Evolutionary conservation across 2,888 invertebrate genomes (phyloP).

Genomic region (Callyntrura guangdongensis): DNA sequence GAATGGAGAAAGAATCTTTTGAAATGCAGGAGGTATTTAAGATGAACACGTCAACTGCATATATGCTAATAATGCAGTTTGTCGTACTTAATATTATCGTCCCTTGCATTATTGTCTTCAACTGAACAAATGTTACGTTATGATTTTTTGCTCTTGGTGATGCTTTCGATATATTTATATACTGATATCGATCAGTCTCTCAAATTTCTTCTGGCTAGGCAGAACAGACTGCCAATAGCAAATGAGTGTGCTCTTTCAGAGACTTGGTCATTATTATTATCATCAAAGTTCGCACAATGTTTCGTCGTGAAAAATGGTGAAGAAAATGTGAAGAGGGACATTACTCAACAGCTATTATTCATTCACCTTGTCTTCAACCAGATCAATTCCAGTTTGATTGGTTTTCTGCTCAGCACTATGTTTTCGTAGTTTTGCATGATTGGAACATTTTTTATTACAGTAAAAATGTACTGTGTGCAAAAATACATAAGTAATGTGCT

Average conservation of each 20-base stretch:
- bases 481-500: conserved; percentile 40
- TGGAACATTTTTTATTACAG: conserved; percentile 52
- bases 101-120: background rate
- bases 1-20: conserved; percentile 31
- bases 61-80: background rate
- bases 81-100: background rate
- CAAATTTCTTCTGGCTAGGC: background rate
- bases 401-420: conserved; percentile 57
- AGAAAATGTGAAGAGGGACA: conserved; percentile 58
- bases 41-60: background rate
- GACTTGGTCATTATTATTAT: background rate
- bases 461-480: conserved; percentile 46
- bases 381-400: conserved; percentile 74
- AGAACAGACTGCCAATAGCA: background rate
- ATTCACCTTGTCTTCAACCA: conserved; percentile 58
- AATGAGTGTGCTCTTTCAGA: too few species aligned
- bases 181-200: background rate
- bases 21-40: conserved; percentile 9
- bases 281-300: conserved; percentile 38
- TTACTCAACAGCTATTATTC: conserved; percentile 58
- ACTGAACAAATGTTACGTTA: too few species aligned
- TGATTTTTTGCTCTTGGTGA: background rate
- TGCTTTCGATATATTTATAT: conserved; percentile 1
- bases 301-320: conserved; percentile 29
- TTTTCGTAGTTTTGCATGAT: conserved; percentile 69